Conservation (phyloP, 2,797 vertebrate genomes). For the Agapornis canus region DNA sequence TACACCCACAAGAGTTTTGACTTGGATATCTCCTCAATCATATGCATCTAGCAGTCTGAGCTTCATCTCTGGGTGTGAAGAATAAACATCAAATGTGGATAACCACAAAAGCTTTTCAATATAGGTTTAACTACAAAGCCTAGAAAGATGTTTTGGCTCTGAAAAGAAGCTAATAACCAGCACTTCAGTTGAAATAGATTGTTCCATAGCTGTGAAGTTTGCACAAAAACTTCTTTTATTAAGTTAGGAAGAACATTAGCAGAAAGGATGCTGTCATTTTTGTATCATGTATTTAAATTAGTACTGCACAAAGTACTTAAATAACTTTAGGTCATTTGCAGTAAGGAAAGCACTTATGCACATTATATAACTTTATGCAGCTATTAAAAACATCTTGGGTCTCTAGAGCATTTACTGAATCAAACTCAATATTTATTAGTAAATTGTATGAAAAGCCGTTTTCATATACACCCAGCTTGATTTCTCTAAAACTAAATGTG, state of each 20-base stretch:
- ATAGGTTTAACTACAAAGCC: neutral
- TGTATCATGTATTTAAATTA: neutral
- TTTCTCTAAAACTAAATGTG: neutral
- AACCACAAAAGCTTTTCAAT: neutral
- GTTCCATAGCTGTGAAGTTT: neutral
- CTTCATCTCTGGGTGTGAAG: neutral
- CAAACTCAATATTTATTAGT: neutral
- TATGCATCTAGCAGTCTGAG: neutral
- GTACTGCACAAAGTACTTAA: neutral
- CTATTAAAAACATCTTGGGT: neutral
- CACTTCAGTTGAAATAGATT: neutral
- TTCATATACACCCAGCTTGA: neutral
- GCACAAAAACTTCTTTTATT: neutral
- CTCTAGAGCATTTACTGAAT: conserved; percentile 4
- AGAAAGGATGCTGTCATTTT: neutral
- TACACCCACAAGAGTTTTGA: neutral
- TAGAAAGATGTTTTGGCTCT: neutral
- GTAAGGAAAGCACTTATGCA: neutral
- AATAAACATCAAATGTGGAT: neutral
- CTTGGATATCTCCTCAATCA: neutral
- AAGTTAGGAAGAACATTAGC: neutral
- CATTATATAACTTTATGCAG: neutral
- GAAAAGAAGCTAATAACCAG: neutral
- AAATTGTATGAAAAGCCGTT: conserved; percentile 15
- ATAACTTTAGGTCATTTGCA: neutral